Base-by-base conservation (phyloP, 2,113 vertebrate species). In the Rhodinocichla rosea region DNA sequence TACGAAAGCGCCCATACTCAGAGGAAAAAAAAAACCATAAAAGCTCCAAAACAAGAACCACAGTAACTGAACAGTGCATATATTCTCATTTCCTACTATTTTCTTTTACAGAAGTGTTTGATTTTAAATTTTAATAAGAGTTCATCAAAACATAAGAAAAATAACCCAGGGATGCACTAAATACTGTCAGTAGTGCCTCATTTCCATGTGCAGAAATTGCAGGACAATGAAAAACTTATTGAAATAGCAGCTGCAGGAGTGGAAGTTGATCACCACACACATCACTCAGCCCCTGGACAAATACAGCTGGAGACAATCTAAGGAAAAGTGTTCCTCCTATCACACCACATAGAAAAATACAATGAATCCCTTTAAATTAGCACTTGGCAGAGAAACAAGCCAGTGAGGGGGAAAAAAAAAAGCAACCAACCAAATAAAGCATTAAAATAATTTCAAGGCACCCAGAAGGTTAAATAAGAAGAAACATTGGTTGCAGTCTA, bases 301-400 rank as follows among this genome's bases (percentile, higher is more conserved):
- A 96, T 76, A 86, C 71, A 97, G 81, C 90, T 95, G 93, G 78
- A 92, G 89, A 89, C 5, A 3, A 90, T 90, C 89, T 82, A 55
- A 88, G 68, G 47, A 70, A 74, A 84, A 95, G 60, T 24, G n/a
- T 68, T 92, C 57, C 47, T 88, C 50, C 39, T 82, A 92, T 40
- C 90, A 91, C 39, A 81, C 16, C 49, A 65, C 68, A 39, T 12
- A 92, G 16, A 39, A 94, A 93, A 96, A 94, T 47, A 96, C 78
- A 90, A 91, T 52, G 19, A 88, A 71, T 78, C 35, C 32, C 71
- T 92, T 90, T 52, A 93, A 95, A 91, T 91, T 52, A 93, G 55
- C 57, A 53, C 50, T 95, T 94, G 81, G 86, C 88, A 92, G 71
- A 83, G 55, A 92, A 87, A 91, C 18, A 74, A 78, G 32, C 9